Conservation (phyloP, 2,888 invertebrate species). For the Cheilosia grossa region DNA sequence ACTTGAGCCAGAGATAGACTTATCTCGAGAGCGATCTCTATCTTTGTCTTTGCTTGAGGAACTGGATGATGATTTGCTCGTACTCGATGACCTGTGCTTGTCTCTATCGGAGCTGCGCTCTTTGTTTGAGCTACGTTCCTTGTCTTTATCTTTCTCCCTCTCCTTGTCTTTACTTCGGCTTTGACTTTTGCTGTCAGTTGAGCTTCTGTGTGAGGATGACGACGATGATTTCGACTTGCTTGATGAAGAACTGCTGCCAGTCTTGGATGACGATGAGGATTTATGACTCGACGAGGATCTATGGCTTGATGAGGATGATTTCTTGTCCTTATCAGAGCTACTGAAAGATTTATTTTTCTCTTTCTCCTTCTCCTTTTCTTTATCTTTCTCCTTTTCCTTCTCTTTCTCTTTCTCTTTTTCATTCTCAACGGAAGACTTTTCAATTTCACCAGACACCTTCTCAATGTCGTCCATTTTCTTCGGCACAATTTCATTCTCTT, state of each 20-base stretch:
- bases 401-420: constrained; percentile 74
- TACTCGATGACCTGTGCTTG: constrained; percentile 79
- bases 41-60: constrained; percentile 81
- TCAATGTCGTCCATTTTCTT: constrained; percentile 81
- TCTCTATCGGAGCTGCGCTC: constrained; percentile 81
- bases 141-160: constrained; percentile 77
- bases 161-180: constrained; percentile 9
- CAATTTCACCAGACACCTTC: constrained; percentile 72
- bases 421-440: constrained; percentile 59
- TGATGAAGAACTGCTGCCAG: constrained; percentile 77
- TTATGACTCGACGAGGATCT: constrained; percentile 82
- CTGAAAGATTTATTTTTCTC: constrained; percentile 80
- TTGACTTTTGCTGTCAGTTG: constrained; percentile 74
- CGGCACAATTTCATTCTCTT: constrained; percentile 77
- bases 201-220: constrained; percentile 80
- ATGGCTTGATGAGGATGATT: constrained; percentile 81
- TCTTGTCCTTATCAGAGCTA: constrained; percentile 80
- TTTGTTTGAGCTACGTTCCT: constrained; percentile 79
- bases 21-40: constrained; percentile 84
- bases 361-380: constrained; percentile 77
- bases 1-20: constrained; percentile 47
- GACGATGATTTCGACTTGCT: constrained; percentile 76
- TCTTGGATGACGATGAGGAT: constrained; percentile 80
- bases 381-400: constrained; percentile 63
- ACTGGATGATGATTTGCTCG: constrained; percentile 76